Evolutionary conservation across 2,797 vertebrate species (phyloP), one percentile per base, ranked within the genome.

Genomic region (Florisuga fusca): DNA sequence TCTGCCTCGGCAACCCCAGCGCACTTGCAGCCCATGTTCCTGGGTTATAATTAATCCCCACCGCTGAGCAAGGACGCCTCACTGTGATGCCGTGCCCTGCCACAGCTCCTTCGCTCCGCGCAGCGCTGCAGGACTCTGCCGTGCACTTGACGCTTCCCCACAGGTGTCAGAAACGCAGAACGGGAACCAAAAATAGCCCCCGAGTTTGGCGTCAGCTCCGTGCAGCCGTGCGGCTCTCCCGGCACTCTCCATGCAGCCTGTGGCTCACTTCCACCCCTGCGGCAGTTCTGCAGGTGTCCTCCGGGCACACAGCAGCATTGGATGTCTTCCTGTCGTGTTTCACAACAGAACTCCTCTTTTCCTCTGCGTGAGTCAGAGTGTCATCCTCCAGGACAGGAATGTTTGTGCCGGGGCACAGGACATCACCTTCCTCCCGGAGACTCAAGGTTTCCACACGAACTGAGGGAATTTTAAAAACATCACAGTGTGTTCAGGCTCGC

Each of bases 251-350:
- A 43, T 66, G 25, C 79, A 94, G 93, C 80, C 90, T 15, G 89
- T 78, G 91, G 96, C 91, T 94, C 85, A 18, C 58, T 89, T 94
- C 93, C 96, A 95, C 87, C 79, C 90, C 91, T 95, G 95, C 85
- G 51, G 95, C 95, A 96, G 95, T 90, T 57, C 94, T 95, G 95
- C 93, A 94, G 96, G 94, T 94, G 96, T 93, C 95, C 90, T 74
- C 79, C 87, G 38, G 85, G 89, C 91, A 76, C 84, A 27, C 71
- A 5, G 75, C 45, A 87, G 81, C 4, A 9, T 78, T 12, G 41
- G 64, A 36, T 10, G 15, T n/a, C 91, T 96, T 95, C 94, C 93
- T 91, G 91, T 89, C 84, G 89, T 87, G 78, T 58, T 89, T 51
- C 16, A 80, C 76, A 64, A 29, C 84, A 16, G 45, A 58, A 58